phyloP scores from a whole-genome alignment of 1,140 invertebrate species.

The Augochlora pura region DNA sequence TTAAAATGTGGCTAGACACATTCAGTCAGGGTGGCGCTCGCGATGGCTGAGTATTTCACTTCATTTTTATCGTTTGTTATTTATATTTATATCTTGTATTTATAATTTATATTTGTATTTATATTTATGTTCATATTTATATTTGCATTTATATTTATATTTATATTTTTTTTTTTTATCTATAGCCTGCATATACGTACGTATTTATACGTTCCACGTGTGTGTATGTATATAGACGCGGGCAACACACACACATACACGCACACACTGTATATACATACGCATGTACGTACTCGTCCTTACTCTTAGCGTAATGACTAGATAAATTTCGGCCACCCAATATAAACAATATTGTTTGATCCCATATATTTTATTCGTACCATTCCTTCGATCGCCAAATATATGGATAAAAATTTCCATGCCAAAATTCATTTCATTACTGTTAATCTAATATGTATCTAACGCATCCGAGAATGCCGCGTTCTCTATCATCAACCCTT shows the following conservation, averaged over 20 bases:
- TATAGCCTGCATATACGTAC: slow-evolving; percentile 3
- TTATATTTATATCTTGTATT: slow-evolving; percentile 35
- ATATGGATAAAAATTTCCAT: slow-evolving; percentile 74
- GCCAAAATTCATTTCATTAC: slow-evolving; percentile 71
- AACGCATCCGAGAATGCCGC: not conserved
- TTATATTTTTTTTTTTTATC: slow-evolving; percentile 5
- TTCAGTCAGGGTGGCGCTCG: slow-evolving; percentile 71
- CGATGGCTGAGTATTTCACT: slow-evolving; percentile 67
- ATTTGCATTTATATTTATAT: slow-evolving; percentile 22
- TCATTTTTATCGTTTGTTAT: slow-evolving; percentile 54
- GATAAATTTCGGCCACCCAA: slow-evolving; percentile 74
- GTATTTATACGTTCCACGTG: not conserved
- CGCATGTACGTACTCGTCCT: slow-evolving; percentile 53
- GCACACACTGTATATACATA: slow-evolving; percentile 31
- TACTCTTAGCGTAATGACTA: slow-evolving; percentile 77
- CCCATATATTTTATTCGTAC: slow-evolving; percentile 74
- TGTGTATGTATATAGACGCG: no score
- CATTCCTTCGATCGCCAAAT: slow-evolving; percentile 66
- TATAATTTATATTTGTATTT: slow-evolving; percentile 41
- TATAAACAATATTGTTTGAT: slow-evolving; percentile 76
- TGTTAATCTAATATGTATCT: slow-evolving; percentile 1
- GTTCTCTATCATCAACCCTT: no score
- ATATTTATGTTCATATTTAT: slow-evolving; percentile 20
- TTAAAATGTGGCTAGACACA: slow-evolving; percentile 67
- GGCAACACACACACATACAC: not conserved